Evolutionary conservation across 2,113 vertebrate genomes (phyloP), one percentile per base, ranked within the genome.

Genomic region (Zosterops pallidus): DNA sequence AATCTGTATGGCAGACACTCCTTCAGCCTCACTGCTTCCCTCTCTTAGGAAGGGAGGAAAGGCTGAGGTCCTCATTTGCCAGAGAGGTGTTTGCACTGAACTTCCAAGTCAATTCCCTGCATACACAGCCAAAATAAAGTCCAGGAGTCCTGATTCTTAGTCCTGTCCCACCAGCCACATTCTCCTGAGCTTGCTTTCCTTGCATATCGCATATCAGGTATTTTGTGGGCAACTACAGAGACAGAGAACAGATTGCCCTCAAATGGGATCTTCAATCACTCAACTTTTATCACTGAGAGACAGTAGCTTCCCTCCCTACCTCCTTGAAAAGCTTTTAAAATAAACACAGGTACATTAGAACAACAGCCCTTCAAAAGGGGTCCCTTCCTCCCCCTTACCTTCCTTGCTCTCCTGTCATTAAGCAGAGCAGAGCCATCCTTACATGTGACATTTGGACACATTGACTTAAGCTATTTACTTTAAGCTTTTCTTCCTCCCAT

Each of bases 271-370:
- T 93, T 96, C 85, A 95, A 95, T 96, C 95, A 96, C 64, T 91
- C 87, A 83, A 81, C 82, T 93, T 95, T 94, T 96, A 97, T 96
- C 92, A 4, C 71, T 44, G 59, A 67, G 92, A 94, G 96, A 88
- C 84, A 95, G 94, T 97, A 96, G 93, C 92, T 93, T 96, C 87
- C 85, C 95, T 95, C 92, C 93, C 79, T 86, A 35, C 76, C 78
- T 90, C 85, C 85, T 90, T 92, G 96, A 86, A 96, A 97, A 96
- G 94, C 93, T 97, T 96, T 97, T 97, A 94, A 96, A 96, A 92
- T 97, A 96, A 97, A 97, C 94, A 96, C 76, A 95, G 93, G 93
- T 97, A 92, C 93, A 95, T 96, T 97, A 96, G 84, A 94, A 96
- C 82, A 95, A 96, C 84, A 96, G 70, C 42, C 55, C 75, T 87